These are phyloP conservation scores for Chrysoperla carnea DNA, from an alignment of 1,140 invertebrate genomes.

Conservation along the genomic window DNA sequence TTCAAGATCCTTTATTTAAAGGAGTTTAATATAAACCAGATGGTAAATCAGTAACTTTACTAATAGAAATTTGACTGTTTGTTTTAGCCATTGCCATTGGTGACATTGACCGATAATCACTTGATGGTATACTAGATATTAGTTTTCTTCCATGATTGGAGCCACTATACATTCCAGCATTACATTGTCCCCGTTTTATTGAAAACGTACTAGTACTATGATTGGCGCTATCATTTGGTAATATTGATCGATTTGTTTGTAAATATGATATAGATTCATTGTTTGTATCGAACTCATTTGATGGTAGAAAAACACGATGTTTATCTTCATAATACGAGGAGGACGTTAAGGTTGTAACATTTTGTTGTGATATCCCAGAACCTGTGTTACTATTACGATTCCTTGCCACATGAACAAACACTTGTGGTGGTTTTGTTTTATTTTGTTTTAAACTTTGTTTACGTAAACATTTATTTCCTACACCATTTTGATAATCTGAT, in stretches of 20 bases:
- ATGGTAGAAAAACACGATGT: slow-evolving; percentile 1
- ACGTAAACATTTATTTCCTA: slow-evolving; percentile 24
- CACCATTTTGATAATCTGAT: slow-evolving; percentile 25
- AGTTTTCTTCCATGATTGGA: slow-evolving; percentile 21
- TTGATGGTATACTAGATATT: background rate
- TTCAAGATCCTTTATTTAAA: too few species aligned
- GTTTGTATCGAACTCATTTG: slow-evolving; percentile 11
- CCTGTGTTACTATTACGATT: slow-evolving; percentile 9
- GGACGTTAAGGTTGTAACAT: background rate
- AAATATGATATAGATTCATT: slow-evolving; percentile 14
- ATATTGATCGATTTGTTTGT: slow-evolving; percentile 21
- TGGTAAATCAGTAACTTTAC: slow-evolving; percentile 49
- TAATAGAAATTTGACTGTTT: slow-evolving; percentile 17
- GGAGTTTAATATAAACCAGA: slow-evolving; percentile 50
- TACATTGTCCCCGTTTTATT: slow-evolving; percentile 35
- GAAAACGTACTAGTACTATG: slow-evolving; percentile 28
- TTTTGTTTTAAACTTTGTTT: slow-evolving; percentile 21
- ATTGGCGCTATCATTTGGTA: slow-evolving; percentile 20
- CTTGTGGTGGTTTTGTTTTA: slow-evolving; percentile 23
- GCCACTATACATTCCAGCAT: slow-evolving; percentile 41
- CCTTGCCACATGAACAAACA: slow-evolving; percentile 17
- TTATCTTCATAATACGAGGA: background rate
- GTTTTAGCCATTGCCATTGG: slow-evolving; percentile 21
- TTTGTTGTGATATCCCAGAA: background rate
- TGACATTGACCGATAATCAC: slow-evolving; percentile 10